Base-by-base conservation (phyloP, 2,888 invertebrate genomes). In the Limnephilus auricula region DNA sequence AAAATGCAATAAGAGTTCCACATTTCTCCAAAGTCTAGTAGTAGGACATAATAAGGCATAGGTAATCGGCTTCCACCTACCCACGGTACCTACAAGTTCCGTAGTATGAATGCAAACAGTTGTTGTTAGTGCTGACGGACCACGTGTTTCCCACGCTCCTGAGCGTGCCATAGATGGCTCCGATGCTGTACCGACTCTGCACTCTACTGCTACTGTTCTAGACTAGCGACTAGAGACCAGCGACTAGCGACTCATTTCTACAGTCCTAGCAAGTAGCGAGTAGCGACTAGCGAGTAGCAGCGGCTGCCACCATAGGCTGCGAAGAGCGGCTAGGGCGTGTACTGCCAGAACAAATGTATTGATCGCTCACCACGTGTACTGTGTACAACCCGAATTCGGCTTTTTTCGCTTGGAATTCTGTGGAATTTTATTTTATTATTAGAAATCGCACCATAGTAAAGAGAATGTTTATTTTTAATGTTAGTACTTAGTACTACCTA, bases 331-430 rank as follows among this genome's bases (percentile, higher is more conserved):
- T 85, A 85, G 83, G 83, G 32, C 87, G 87, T 78, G 78, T 65
- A 87, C 87, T 78, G 31, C 78, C 31, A 32, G 87, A 78, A 78
- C 87, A 88, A 88, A 88, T 88, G 65, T 78, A 88, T 88, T 88
- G 87, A 88, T 88, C 87, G 87, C 37, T 25, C n/a, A 78, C 87
- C 78, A 65, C 87, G 79, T 78, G 78, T 79, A 65, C 37, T 79
- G 79, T 78, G 78, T 79, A 65, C 37, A 34, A 40, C 30, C n/a
- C 65, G 65, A 65, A 65, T 65, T n/a, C 40, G 85, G 30, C 40
- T 45, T 85, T 82, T 82, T 82, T 82, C 80, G 25, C 65, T 65
- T 50, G 9, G 65, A 65, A 2, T 65, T 65, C 65, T 25, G 25
- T 65, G 65, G 65, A 65, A 65, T 25, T 65, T 65, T 65, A 65